These are phyloP conservation scores for Drosophila yooni DNA, from an alignment of 2,888 invertebrate genomes.

Conservation along the genomic window DNA sequence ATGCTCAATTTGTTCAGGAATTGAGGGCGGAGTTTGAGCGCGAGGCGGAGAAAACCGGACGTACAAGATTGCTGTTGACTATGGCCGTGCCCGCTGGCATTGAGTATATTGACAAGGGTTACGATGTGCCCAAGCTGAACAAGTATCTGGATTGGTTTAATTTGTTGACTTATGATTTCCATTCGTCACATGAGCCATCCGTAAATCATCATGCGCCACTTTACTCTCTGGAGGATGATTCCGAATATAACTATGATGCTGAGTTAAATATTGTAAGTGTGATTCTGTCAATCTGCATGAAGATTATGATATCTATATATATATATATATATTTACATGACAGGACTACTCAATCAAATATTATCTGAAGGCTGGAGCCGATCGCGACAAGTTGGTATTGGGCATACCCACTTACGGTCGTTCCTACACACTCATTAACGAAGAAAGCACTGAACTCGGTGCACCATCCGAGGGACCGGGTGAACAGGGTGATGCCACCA, in stretches of 20 bases:
- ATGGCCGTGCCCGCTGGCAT: conserved; percentile 98
- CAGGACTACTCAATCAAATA: conserved; percentile 94
- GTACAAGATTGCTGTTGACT: conserved; percentile 91
- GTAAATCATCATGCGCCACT: conserved; percentile 96
- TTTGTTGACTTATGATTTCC: conserved; percentile 95
- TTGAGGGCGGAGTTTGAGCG: conserved; percentile 94
- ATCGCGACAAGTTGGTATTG: conserved; percentile 91
- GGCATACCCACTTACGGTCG: conserved; percentile 96
- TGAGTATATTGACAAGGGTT: conserved; percentile 96
- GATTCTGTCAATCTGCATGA: background rate
- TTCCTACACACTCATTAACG: conserved; percentile 94
- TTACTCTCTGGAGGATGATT: conserved; percentile 90
- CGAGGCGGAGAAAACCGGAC: conserved; percentile 93
- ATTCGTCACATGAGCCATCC: conserved; percentile 95
- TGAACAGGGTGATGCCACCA: conserved; percentile 94
- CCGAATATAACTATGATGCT: conserved; percentile 94
- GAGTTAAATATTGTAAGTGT: conserved; percentile 94
- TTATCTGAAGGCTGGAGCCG: conserved; percentile 92
- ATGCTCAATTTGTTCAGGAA: conserved; percentile 94
- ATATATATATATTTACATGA: background rate
- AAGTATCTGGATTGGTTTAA: conserved; percentile 97
- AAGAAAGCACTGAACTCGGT: conserved; percentile 93
- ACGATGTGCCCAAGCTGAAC: conserved; percentile 94
- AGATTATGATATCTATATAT: background rate
- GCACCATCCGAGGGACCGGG: conserved; percentile 96